phyloP scores from a whole-genome alignment of 2,888 invertebrate genomes.

The Strigamia crassipes region DNA sequence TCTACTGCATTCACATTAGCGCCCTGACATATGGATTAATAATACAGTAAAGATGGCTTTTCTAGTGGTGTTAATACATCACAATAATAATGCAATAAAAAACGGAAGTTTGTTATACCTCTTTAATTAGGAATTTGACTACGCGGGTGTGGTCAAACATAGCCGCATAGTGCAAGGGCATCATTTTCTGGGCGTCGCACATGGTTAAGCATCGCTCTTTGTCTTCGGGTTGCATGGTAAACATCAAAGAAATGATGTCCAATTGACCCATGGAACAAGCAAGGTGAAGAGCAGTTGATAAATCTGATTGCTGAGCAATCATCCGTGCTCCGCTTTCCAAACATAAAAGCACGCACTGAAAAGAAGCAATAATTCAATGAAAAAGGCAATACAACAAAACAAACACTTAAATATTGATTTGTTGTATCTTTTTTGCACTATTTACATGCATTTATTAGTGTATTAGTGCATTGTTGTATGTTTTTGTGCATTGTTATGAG shows the following conservation, averaged over 20 bases:
- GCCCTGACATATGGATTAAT: no score
- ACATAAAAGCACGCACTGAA: slow-evolving; percentile 82
- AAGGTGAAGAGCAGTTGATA: slow-evolving; percentile 85
- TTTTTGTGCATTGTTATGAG: no score
- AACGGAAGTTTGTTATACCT: slow-evolving; percentile 57
- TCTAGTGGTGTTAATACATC: slow-evolving; percentile 52
- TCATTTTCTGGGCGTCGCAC: slow-evolving; percentile 85
- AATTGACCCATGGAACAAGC: slow-evolving; percentile 84
- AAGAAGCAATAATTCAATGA: neutral
- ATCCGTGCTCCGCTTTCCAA: slow-evolving; percentile 83
- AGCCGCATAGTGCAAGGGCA: slow-evolving; percentile 86
- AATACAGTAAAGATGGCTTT: no score
- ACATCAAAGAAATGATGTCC: slow-evolving; percentile 85
- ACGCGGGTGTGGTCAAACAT: slow-evolving; percentile 89
- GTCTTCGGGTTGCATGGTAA: slow-evolving; percentile 69
- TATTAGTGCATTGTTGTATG: no score
- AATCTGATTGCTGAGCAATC: slow-evolving; percentile 82
- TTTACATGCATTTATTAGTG: no score
- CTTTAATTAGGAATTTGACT: slow-evolving; percentile 65
- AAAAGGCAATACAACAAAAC: neutral
- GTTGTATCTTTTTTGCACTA: no score
- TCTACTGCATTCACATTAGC: slow-evolving; percentile 81
- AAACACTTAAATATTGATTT: no score
- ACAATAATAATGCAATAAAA: slow-evolving; percentile 48
- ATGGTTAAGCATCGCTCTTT: slow-evolving; percentile 72